phyloP scores from a whole-genome alignment of 2,797 vertebrate genomes.

The Glyptemys insculpta region DNA sequence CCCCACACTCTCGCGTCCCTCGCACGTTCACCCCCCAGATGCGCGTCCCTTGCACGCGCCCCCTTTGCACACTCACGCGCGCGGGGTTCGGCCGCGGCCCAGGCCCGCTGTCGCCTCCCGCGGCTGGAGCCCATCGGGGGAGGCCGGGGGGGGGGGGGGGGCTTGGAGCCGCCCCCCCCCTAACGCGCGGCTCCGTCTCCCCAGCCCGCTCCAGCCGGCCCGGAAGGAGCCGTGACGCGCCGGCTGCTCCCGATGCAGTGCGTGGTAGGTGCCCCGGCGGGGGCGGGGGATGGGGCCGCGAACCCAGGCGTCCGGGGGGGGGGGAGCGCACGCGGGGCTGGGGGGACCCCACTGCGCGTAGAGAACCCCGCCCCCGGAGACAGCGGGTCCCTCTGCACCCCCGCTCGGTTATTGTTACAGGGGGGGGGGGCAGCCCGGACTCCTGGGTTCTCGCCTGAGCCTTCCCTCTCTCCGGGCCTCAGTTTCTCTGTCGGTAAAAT shows the following conservation, averaged over 20 bases:
- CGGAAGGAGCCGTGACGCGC: background rate
- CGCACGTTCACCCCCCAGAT: background rate
- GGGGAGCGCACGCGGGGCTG: background rate
- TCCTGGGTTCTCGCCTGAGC: background rate
- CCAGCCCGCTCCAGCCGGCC: background rate
- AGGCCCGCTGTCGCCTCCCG: background rate
- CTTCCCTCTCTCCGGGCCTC: background rate
- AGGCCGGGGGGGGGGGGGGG: no score
- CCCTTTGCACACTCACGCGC: background rate
- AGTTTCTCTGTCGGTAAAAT: background rate
- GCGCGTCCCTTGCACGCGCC: background rate
- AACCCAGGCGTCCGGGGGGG: background rate
- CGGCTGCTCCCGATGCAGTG: conserved; percentile 21
- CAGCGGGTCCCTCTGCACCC: background rate
- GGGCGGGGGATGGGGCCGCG: background rate
- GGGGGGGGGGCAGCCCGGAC: no score
- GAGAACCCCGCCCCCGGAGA: background rate
- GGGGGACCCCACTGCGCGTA: no score
- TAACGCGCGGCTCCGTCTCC: background rate
- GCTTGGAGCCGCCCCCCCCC: background rate
- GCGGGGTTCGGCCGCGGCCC: background rate
- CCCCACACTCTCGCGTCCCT: background rate
- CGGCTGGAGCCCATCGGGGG: background rate
- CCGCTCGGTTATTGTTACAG: no score
- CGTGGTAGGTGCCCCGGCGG: background rate